These are phyloP conservation scores for Branchellion lobata DNA, from an alignment of 2,888 invertebrate genomes.

Conservation along the genomic window DNA sequence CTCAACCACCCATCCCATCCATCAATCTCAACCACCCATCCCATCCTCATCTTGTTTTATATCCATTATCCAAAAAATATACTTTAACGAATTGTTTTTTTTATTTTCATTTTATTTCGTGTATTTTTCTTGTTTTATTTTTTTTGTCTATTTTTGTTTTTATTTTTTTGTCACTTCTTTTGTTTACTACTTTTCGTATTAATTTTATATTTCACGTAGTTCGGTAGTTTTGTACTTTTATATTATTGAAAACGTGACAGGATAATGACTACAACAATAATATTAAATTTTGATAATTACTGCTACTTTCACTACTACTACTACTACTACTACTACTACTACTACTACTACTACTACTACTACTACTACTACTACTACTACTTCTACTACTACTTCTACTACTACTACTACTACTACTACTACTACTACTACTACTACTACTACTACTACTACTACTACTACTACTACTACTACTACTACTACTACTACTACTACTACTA, in stretches of 20 bases:
- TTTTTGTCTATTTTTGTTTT: too few species aligned
- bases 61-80: too few species aligned
- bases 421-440: conserved; percentile 23
- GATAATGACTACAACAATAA: neutral
- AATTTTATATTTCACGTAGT: neutral
- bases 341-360: conserved; percentile 42
- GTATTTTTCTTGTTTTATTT: too few species aligned
- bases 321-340: conserved; percentile 47
- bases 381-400: conserved; percentile 33
- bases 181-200: neutral
- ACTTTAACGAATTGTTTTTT: too few species aligned
- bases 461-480: neutral
- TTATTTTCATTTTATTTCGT: too few species aligned
- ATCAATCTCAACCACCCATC: too few species aligned
- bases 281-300: neutral
- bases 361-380: conserved; percentile 42
- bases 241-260: neutral
- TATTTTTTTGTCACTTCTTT: too few species aligned
- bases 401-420: conserved; percentile 25
- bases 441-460: conserved; percentile 10
- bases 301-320: too few species aligned
- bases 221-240: neutral
- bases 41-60: too few species aligned
- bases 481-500: neutral
- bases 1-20: too few species aligned